Evolutionary conservation across 92 coral and sea anemone genomes (phyloP), one percentile per base, ranked within the genome.

Genomic region (Anthopleura xanthogrammica): DNA sequence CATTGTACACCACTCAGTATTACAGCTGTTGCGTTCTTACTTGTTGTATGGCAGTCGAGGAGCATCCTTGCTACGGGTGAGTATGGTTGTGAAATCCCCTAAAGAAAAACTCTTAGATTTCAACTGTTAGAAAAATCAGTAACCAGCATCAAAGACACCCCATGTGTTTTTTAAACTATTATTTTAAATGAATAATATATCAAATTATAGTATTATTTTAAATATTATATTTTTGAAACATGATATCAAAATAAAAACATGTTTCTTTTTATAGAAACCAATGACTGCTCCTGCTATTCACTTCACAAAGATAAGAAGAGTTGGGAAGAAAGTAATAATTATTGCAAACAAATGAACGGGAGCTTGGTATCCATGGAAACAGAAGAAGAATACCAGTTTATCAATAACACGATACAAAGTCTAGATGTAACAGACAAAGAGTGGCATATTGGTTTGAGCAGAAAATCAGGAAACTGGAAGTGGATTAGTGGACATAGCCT

Each of bases 391-490:
- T 79, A 73, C 41, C 43, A 41, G 52, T 79, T 79, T 41, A 60
- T 79, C 40, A 79, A 60, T 41, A 39, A 24, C 16, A 19, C 20
- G 41, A 79, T 79, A 78, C 81, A 78, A 46, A 79, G 68, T 39
- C 13, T 20, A 19, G 5, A 36, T 56, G 60, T 2, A 24, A 0
- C 23, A 41, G 22, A 29, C 0, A 79, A 36, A 0, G 83, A 79
- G 68, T 79, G 83, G 83, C 24, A 42, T 54, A 64, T 79, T 79
- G 83, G 83, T 79, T 64, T 79, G 75, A n/a, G n/a, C n/a, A n/a
- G n/a, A n/a, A n/a, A n/a, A n/a, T n/a, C n/a, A n/a, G n/a, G n/a
- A n/a, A n/a, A n/a, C n/a, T n/a, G n/a, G n/a, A n/a, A n/a, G n/a
- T n/a, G n/a, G n/a, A n/a, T n/a, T n/a, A n/a, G n/a, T n/a, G n/a